Conservation (phyloP, 2,888 invertebrate genomes). For the Nudaria mundana region DNA sequence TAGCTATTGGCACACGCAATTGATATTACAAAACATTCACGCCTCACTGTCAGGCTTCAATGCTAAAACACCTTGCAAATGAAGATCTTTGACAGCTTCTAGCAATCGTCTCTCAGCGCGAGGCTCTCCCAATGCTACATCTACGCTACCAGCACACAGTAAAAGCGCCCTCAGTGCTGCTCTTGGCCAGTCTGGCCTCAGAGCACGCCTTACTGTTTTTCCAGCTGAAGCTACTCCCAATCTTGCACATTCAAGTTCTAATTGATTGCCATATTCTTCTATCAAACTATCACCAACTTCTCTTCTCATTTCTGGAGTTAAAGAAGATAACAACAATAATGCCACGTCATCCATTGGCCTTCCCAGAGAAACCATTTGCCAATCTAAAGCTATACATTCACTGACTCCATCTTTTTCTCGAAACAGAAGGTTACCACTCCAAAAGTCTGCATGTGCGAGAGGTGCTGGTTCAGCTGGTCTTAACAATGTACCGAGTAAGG, state of each 20-base stretch:
- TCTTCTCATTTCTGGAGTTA: slow-evolving; percentile 86
- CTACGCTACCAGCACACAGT: slow-evolving; percentile 90
- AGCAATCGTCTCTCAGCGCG: slow-evolving; percentile 88
- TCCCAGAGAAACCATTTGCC: slow-evolving; percentile 92
- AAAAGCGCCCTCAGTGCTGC: slow-evolving; percentile 88
- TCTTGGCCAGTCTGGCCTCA: slow-evolving; percentile 82
- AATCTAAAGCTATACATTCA: slow-evolving; percentile 87
- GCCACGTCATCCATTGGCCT: slow-evolving; percentile 90
- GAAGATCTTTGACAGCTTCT: slow-evolving; percentile 87
- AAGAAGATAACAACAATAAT: slow-evolving; percentile 85
- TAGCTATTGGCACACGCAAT: slow-evolving; percentile 51
- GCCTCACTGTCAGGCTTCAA: slow-evolving; percentile 69
- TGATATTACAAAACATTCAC: slow-evolving; percentile 39
- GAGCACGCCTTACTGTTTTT: slow-evolving; percentile 71
- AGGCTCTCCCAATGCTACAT: slow-evolving; percentile 88
- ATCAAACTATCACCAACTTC: slow-evolving; percentile 83
- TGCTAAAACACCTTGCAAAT: slow-evolving; percentile 85
- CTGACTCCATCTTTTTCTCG: slow-evolving; percentile 73
- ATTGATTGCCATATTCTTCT: slow-evolving; percentile 85
- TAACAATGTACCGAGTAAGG: slow-evolving; percentile 85
- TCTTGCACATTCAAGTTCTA: slow-evolving; percentile 81
- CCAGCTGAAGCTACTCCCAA: slow-evolving; percentile 82
- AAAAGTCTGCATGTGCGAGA: slow-evolving; percentile 91
- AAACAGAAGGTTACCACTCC: slow-evolving; percentile 90
- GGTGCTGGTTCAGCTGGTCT: slow-evolving; percentile 88